Conservation (phyloP, 37 sponge, comb jelly and placozoan genomes). For the Cliona cf. orientalis region DNA sequence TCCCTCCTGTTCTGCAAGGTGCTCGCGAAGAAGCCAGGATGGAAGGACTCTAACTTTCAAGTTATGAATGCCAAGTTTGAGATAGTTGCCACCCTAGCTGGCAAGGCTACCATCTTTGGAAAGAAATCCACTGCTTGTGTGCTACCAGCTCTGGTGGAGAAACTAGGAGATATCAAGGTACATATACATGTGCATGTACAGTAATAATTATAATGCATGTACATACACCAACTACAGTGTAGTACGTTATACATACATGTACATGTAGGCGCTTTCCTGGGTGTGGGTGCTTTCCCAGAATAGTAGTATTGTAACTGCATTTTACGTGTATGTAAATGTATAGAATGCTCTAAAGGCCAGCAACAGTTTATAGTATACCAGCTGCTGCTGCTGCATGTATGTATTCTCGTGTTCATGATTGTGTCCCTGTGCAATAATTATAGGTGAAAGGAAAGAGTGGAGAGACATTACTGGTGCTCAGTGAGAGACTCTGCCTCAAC, state of each 20-base stretch:
- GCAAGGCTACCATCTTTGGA: constrained; percentile 74
- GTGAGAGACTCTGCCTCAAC: constrained; percentile 70
- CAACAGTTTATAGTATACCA: too few species aligned
- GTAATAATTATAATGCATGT: too few species aligned
- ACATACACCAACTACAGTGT: too few species aligned
- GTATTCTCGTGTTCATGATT: too few species aligned
- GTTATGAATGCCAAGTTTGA: constrained; percentile 84
- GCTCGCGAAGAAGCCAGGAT: constrained; percentile 90
- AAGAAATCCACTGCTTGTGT: constrained; percentile 62
- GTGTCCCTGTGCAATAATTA: neutral
- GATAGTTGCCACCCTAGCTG: constrained; percentile 61
- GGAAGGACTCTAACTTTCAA: constrained; percentile 94
- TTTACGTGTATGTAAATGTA: too few species aligned
- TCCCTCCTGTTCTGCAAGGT: constrained; percentile 79
- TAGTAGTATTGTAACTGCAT: too few species aligned
- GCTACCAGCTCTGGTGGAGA: constrained; percentile 85
- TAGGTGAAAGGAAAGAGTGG: constrained; percentile 51
- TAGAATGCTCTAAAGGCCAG: too few species aligned
- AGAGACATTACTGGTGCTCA: constrained; percentile 68
- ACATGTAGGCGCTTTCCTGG: too few species aligned
- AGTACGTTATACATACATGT: too few species aligned
- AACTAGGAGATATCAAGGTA: constrained; percentile 86
- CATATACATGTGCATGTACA: neutral
- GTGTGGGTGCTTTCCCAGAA: neutral
- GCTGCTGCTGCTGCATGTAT: too few species aligned